Evolutionary conservation across 2,113 vertebrate species (phyloP).

Genomic region (Mobula birostris): DNA sequence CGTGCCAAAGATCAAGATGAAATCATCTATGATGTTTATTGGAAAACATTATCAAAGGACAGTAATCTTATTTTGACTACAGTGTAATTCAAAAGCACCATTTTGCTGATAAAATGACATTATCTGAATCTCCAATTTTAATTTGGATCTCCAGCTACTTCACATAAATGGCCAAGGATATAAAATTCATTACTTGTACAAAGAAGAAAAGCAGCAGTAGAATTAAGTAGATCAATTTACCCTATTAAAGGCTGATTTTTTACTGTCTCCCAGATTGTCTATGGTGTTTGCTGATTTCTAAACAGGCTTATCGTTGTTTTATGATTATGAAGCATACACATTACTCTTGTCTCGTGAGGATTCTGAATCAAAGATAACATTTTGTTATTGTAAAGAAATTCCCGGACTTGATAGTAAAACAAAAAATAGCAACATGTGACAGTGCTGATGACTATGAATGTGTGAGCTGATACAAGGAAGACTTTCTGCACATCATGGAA

Average conservation of each 20-base stretch:
- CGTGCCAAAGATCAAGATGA: neutral
- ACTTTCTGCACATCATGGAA: slow-evolving; percentile 19
- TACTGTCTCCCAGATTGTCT: neutral
- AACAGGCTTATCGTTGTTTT: neutral
- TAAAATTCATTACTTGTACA: neutral
- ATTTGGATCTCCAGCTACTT: neutral
- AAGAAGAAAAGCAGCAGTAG: neutral
- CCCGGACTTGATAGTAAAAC: neutral
- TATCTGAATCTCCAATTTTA: neutral
- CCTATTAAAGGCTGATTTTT: neutral
- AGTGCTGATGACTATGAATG: slow-evolving; percentile 5
- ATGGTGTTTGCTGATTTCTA: neutral
- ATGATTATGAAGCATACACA: neutral
- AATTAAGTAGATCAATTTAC: neutral
- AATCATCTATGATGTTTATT: slow-evolving; percentile 22
- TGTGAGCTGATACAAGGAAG: slow-evolving; percentile 30
- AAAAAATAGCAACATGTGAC: neutral
- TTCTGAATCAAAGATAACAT: slow-evolving; percentile 1
- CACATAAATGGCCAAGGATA: neutral
- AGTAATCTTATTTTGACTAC: neutral
- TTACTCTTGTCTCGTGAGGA: neutral
- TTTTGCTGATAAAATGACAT: neutral
- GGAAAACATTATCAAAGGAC: neutral
- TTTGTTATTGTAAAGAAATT: slow-evolving; percentile 18
- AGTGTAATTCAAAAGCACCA: neutral